Base-by-base conservation (phyloP, 1,140 invertebrate genomes). In the Lordiphosa collinella region DNA sequence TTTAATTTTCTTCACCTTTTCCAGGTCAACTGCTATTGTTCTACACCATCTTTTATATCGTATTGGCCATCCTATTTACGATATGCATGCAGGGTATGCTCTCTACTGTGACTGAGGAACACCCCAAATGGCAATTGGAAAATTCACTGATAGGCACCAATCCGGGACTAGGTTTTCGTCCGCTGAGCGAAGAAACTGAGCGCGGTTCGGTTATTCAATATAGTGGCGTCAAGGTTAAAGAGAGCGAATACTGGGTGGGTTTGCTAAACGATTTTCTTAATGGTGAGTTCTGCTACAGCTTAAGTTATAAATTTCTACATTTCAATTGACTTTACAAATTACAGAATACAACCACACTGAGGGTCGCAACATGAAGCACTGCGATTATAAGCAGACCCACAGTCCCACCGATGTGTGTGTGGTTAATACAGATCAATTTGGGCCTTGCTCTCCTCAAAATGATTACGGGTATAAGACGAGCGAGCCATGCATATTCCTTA, bases 151-250 rank as follows among this genome's bases (percentile, higher is more conserved):
- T 98, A 67, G 96, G 96, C 88, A 93, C 93, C 36, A 97, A 96
- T 91, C 96, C 97, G 72, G 96, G 95, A 14, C 90, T 98, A 80
- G 97, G 96, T 32, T 98, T 96, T 88, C 91, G 96, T 47, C 97
- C 97, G 0, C 91, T 96, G 48, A 92, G 96, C 13, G 90, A 92
- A 0, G 89, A 91, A 52, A 91, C 92, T 0, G 93, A 96, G 59
- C 93, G 96, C 62, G 94, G 94, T 37, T 96, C 96, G 0, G 90
- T 98, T 0, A 95, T 99, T 73, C 93, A 93, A 92, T 98, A 95
- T 85, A 91, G 92, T 50, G 90, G 91, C 2, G 91, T 91, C n/a
- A 94, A 95, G 56, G 58, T 86, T 10, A 92, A 91, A 0, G 92
- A 94, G 51, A 90, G 92, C 14, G 66, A 92, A 10, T 92, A 91